These are phyloP conservation scores for Boulengeromyrus knoepffleri DNA, from an alignment of 2,113 vertebrate species.

Conservation along the genomic window DNA sequence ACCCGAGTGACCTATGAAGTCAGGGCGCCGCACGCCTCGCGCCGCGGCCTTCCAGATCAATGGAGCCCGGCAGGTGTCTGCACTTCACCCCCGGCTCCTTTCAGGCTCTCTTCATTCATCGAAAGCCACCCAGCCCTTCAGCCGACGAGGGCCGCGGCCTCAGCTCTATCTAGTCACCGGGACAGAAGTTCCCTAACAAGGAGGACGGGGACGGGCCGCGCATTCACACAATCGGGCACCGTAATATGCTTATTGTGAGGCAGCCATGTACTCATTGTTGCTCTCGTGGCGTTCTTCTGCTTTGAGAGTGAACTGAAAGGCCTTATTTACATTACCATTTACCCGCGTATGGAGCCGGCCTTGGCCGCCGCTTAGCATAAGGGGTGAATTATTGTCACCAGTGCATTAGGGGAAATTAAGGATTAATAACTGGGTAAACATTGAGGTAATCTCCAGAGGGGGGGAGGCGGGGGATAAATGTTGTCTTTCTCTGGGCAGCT, in stretches of 20 bases:
- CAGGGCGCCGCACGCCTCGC: slow-evolving; percentile 36
- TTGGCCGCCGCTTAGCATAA: slow-evolving; percentile 9
- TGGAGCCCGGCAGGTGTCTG: slow-evolving; percentile 43
- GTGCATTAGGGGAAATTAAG: slow-evolving; percentile 57
- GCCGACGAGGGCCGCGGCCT: background rate
- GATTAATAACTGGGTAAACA: slow-evolving; percentile 60
- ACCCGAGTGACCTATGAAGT: slow-evolving; percentile 41
- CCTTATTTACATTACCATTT: slow-evolving; percentile 1
- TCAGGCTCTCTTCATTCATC: slow-evolving; percentile 44
- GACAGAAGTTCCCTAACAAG: background rate
- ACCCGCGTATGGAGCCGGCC: background rate
- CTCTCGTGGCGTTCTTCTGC: background rate
- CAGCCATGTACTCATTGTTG: slow-evolving; percentile 1
- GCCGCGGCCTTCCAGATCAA: slow-evolving; percentile 41
- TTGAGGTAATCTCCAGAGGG: slow-evolving; percentile 45
- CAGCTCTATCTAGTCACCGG: slow-evolving; percentile 28
- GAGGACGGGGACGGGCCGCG: background rate
- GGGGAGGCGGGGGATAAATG: slow-evolving; percentile 50
- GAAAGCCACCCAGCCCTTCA: slow-evolving; percentile 33
- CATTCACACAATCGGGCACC: background rate
- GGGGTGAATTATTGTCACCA: slow-evolving; percentile 49
- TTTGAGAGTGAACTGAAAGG: slow-evolving; percentile 8
- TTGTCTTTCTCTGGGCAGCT: slow-evolving; percentile 36
- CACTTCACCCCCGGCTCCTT: slow-evolving; percentile 39
- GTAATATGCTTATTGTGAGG: background rate